Evolutionary conservation across 2,797 vertebrate species (phyloP).

Genomic region (Iguana delicatissima): DNA sequence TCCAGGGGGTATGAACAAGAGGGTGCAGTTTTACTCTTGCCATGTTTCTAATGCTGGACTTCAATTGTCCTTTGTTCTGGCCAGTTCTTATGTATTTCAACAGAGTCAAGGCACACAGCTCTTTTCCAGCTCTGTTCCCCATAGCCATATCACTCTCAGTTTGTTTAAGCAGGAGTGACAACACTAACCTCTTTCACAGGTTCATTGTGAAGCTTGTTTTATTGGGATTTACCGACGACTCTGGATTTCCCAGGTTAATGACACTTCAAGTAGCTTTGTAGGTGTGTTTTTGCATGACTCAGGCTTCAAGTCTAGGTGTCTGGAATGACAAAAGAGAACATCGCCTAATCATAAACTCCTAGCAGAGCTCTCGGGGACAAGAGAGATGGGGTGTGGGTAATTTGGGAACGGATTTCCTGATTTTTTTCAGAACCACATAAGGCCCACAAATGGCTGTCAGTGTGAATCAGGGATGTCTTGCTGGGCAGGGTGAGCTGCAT

Average conservation of each 20-base stretch:
- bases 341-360: neutral
- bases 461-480: neutral
- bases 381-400: too few relatives aligned
- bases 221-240: neutral
- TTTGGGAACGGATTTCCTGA: neutral
- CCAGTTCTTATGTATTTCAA: too few relatives aligned
- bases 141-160: neutral
- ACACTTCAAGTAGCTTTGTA: neutral
- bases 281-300: slow-evolving; percentile 68
- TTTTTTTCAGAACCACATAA: neutral
- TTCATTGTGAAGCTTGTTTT: neutral
- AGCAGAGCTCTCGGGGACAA: neutral
- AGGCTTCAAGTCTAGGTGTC: slow-evolving; percentile 50
- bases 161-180: neutral
- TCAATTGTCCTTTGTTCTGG: too few relatives aligned
- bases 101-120: neutral
- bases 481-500: neutral
- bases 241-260: neutral
- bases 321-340: slow-evolving; percentile 7
- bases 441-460: too few relatives aligned
- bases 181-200: neutral
- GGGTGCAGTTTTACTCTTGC: too few relatives aligned
- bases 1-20: too few relatives aligned
- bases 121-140: neutral
- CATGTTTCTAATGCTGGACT: too few relatives aligned